Evolutionary conservation across 2,113 vertebrate genomes (phyloP).

Genomic region (Puffinus mauretanicus): DNA sequence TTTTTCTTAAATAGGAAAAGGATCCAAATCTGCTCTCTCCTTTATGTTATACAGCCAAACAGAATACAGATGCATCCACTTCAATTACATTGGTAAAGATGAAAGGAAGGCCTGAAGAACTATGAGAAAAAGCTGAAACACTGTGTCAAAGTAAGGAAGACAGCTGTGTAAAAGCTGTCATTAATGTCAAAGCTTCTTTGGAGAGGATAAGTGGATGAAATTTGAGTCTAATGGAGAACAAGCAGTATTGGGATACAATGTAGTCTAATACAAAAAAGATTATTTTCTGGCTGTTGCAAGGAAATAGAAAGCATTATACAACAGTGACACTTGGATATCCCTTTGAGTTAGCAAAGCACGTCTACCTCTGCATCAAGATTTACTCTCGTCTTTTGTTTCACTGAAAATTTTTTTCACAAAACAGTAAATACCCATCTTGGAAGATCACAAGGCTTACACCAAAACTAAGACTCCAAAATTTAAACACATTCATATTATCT

Average conservation of each 20-base stretch:
- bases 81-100: not conserved
- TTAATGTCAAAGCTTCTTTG: not conserved
- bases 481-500: not conserved
- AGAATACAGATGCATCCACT: not conserved
- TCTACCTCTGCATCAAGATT: not conserved
- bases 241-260: accelerated
- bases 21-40: not conserved
- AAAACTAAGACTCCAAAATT: not conserved
- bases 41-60: not conserved
- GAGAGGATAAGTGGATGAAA: not conserved
- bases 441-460: not conserved
- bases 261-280: not conserved
- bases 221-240: not conserved
- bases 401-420: not conserved
- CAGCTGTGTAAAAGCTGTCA: not conserved
- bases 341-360: not conserved
- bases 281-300: not conserved
- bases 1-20: not conserved
- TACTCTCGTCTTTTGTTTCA: not conserved
- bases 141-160: not conserved
- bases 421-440: not conserved
- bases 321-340: not conserved
- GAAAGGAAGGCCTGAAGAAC: not conserved
- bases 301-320: not conserved
- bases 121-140: not conserved